Evolutionary conservation across 2,113 vertebrate genomes (phyloP).

Genomic region (Syrrhaptes paradoxus): DNA sequence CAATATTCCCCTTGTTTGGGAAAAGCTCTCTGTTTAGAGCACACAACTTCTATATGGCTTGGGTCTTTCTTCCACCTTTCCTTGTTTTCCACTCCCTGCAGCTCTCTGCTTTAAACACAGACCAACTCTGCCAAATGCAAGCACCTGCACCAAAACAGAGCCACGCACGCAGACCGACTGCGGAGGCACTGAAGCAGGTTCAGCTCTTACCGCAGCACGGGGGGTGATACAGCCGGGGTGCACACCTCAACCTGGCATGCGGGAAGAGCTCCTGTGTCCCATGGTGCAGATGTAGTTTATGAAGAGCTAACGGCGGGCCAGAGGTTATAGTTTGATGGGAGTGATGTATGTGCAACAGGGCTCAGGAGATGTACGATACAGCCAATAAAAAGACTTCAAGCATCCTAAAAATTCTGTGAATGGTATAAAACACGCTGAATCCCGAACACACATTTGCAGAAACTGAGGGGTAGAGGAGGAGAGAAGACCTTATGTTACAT

Average conservation of each 20-base stretch:
- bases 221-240: not conserved
- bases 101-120: not conserved
- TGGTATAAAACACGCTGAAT: not conserved
- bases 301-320: fast-evolving
- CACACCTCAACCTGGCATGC: fast-evolving
- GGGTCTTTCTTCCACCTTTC: not conserved
- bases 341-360: not conserved
- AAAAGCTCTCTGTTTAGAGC: not conserved
- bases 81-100: not conserved
- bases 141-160: not conserved
- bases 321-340: not conserved
- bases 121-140: not conserved
- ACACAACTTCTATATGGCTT: not conserved
- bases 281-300: not conserved
- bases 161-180: not conserved
- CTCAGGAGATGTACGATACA: not conserved
- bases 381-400: not conserved
- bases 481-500: not conserved
- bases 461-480: not conserved
- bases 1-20: not conserved
- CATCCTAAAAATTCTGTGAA: not conserved
- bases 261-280: not conserved
- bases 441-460: not conserved
- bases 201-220: not conserved
- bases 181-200: not conserved